These are phyloP conservation scores for Chydorus sphaericus DNA, from an alignment of 2,888 invertebrate genomes.

Conservation along the genomic window DNA sequence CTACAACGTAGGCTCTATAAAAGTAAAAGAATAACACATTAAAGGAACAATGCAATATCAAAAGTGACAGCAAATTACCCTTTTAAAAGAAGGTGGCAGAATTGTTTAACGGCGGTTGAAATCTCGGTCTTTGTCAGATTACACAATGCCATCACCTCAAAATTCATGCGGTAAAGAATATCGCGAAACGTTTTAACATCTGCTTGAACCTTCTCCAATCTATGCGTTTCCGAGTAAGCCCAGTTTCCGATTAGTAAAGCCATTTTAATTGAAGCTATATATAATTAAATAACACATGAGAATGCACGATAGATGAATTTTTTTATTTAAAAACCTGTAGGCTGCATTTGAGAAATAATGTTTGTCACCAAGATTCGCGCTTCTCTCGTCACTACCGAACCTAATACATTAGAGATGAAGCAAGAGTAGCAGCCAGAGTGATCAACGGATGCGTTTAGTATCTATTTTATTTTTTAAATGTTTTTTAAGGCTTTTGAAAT, in stretches of 20 bases:
- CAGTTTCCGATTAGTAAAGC: conserved; percentile 14
- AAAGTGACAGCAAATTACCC: conserved; percentile 30
- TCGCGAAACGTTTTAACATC: conserved; percentile 26
- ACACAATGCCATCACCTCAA: conserved; percentile 26
- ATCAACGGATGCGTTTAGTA: no score
- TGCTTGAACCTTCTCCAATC: conserved; percentile 13
- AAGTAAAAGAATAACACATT: conserved; percentile 10
- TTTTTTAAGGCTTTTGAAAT: no score
- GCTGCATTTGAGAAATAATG: no score
- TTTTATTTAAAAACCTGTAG: no score
- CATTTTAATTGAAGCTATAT: conserved; percentile 11
- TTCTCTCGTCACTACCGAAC: no score
- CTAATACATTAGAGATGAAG: no score
- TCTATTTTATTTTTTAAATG: no score
- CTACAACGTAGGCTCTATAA: conserved; percentile 28
- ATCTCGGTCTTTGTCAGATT: conserved; percentile 27
- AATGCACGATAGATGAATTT: no score
- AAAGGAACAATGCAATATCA: conserved; percentile 4
- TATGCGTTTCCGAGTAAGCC: background rate
- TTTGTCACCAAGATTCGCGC: no score
- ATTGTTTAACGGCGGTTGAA: conserved; percentile 25
- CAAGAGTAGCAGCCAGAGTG: no score
- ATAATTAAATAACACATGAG: no score
- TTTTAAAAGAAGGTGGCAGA: conserved; percentile 23
- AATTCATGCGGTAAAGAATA: conserved; percentile 25